Conservation (phyloP, 1,140 invertebrate species). For the Thereuonema tuberculata region DNA sequence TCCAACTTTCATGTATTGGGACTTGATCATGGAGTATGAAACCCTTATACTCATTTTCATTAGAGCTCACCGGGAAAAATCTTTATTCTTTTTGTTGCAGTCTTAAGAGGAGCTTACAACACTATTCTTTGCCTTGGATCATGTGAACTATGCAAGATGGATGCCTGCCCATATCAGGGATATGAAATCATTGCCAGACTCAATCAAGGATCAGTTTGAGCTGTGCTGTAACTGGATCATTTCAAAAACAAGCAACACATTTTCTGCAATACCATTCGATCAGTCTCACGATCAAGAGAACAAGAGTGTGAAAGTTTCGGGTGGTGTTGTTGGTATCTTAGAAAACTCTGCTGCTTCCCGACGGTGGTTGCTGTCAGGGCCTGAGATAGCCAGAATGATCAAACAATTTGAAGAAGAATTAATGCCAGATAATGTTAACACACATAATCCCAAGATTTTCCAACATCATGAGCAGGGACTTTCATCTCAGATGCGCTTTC, state of each 20-base stretch:
- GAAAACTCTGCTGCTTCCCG: conserved; percentile 20
- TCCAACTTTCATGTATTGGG: conserved; percentile 6
- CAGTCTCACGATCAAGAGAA: conserved; percentile 23
- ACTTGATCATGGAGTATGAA: conserved; percentile 2
- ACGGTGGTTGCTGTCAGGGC: too few relatives aligned
- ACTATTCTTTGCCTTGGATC: conserved; percentile 10
- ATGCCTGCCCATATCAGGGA: conserved; percentile 17
- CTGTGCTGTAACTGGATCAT: conserved; percentile 2
- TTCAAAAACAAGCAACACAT: conserved; percentile 13
- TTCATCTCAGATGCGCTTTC: too few relatives aligned
- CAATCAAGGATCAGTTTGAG: conserved; percentile 6
- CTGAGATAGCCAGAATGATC: too few relatives aligned
- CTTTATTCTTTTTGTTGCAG: conserved; percentile 8
- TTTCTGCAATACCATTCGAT: conserved; percentile 19
- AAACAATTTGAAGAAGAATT: too few relatives aligned
- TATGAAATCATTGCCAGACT: conserved; percentile 1
- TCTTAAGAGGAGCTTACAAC: not conserved
- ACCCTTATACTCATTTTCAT: conserved; percentile 11
- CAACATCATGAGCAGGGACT: too few relatives aligned
- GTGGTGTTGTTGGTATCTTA: conserved; percentile 20
- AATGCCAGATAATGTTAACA: too few relatives aligned
- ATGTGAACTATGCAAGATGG: conserved; percentile 20
- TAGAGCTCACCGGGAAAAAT: not conserved
- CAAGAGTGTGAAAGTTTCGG: conserved; percentile 21
- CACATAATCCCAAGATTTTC: too few relatives aligned